Evolutionary conservation across 2,113 vertebrate species (phyloP).

Genomic region (Macroglossus sobrinus): DNA sequence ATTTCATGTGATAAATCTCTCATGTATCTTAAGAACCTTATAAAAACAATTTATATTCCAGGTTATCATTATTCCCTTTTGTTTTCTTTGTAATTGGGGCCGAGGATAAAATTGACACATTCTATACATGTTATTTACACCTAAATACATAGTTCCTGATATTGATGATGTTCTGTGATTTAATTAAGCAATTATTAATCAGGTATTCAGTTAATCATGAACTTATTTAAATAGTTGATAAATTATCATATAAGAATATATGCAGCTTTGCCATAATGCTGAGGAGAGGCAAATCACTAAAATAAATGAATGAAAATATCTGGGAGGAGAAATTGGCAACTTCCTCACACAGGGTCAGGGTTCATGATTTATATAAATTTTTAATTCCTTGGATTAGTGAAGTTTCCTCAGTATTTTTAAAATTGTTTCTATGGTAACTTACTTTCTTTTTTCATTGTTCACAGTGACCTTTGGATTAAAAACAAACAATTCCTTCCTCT

Average conservation of each 20-base stretch:
- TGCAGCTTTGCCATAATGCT: background rate
- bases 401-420: slow-evolving; percentile 30
- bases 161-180: background rate
- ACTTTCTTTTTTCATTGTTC: slow-evolving; percentile 12
- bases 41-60: background rate
- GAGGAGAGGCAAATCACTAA: background rate
- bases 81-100: background rate
- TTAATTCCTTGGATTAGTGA: background rate
- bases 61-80: background rate
- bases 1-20: background rate
- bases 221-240: background rate
- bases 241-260: background rate
- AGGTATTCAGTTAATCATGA: background rate
- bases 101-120: background rate
- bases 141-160: background rate
- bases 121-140: background rate
- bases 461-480: slow-evolving; percentile 49
- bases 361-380: background rate
- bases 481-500: slow-evolving; percentile 56
- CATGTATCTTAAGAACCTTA: background rate
- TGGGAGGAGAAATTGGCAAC: background rate
- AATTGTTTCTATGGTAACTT: slow-evolving; percentile 44
- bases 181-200: background rate
- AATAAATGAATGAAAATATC: background rate
- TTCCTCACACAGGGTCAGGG: background rate